Percentiles rank a stretch among this genome's conserved stretches.
Conservation (phyloP, 1,140 invertebrate genomes). For the Atta colombica region DNA sequence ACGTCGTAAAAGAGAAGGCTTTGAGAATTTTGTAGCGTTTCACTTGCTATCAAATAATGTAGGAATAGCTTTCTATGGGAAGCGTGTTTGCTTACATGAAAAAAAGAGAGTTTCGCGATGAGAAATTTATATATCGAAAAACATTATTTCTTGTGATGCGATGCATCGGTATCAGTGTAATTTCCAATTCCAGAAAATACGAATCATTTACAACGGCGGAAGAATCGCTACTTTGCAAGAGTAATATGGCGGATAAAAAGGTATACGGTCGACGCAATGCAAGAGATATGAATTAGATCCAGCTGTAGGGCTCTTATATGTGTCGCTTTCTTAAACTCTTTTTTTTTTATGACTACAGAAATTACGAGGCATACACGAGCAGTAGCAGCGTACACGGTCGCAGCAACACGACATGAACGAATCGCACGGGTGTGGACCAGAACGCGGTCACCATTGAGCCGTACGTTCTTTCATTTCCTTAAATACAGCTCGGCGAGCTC, state of each 20-base stretch:
- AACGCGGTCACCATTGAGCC: conserved; percentile 61
- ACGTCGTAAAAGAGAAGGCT: not conserved
- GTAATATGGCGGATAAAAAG: conserved; percentile 18
- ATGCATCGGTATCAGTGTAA: conserved; percentile 10
- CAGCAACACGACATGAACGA: not conserved
- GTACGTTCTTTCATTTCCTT: conserved; percentile 63
- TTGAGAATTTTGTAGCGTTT: conserved; percentile 9
- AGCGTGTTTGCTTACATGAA: not conserved
- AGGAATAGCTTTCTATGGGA: not conserved
- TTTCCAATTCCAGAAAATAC: conserved; percentile 30
- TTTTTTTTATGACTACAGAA: conserved; percentile 44
- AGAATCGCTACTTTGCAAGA: conserved; percentile 38
- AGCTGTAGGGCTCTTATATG: conserved; percentile 34
- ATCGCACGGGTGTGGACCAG: conserved; percentile 50
- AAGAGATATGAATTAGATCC: conserved; percentile 47
- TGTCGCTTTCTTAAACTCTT: conserved; percentile 54
- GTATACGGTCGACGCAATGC: conserved; percentile 11
- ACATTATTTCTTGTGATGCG: not conserved
- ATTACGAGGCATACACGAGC: conserved; percentile 30
- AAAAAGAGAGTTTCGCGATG: not conserved
- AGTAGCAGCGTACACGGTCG: conserved; percentile 30
- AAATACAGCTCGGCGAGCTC: conserved; percentile 50
- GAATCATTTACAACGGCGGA: conserved; percentile 32
- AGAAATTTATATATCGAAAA: conserved; percentile 6
- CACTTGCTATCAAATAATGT: not conserved